Base-by-base conservation (phyloP, 2,797 vertebrate species). In the Rhynchonycteris naso region DNA sequence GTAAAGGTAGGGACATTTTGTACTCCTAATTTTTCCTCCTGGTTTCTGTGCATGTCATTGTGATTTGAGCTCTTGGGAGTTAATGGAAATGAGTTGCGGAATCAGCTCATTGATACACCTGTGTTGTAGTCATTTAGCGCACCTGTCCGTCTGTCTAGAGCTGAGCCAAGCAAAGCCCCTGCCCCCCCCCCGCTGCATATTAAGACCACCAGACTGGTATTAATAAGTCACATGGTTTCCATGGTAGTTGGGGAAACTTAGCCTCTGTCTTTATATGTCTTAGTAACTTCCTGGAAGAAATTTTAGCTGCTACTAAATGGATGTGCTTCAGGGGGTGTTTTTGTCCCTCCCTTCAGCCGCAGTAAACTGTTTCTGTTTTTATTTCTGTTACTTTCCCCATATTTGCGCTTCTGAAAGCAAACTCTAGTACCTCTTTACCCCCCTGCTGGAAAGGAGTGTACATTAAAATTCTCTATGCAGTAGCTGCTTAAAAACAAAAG, bases 401-500 rank as follows among this genome's bases (percentile, higher is more conserved):
- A 97, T 98, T 98, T 98, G 97, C 97, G 98, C 98, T 98, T 98
- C 97, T 97, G 98, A 98, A 98, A 98, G 98, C 98, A 98, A 97
- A 98, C 98, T 97, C 98, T 97, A 97, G 97, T 98, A 98, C 98
- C 98, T 97, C 96, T 97, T 97, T 98, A 94, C 95, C 97, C 98
- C 97, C 98, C 98, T 93, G 97, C 98, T 96, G 95, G 93, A 98
- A 98, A 98, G 98, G 97, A 97, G 97, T 97, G 95, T 96, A 98
- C 98, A 98, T 98, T 98, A 98, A 98, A 98, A 98, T 98, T 98
- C 98, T 98, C 98, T 96, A 93, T 96, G 98, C 98, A 98, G 98
- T 98, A 98, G 98, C 98, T 98, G 98, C 98, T 98, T 98, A 98
- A 98, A 98, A 98, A 99, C 99, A 99, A 99, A 99, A 99, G 98